phyloP scores from a whole-genome alignment of 1,140 invertebrate species.

The Zaprionus nigranus region DNA sequence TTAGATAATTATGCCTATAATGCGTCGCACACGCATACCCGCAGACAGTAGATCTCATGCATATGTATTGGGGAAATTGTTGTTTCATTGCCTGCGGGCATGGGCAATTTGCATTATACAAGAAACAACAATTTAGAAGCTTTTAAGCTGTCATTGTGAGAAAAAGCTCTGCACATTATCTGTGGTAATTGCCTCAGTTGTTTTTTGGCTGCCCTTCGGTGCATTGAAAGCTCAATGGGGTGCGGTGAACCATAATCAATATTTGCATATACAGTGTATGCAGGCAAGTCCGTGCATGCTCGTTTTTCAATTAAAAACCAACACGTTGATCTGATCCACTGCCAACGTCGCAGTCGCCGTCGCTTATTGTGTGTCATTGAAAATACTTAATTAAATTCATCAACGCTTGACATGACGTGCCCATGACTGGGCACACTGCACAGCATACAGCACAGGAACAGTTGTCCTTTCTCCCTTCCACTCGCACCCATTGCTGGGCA shows the following conservation, averaged over 20 bases:
- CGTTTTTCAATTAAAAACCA: slow-evolving; percentile 71
- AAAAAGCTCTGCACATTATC: slow-evolving; percentile 16
- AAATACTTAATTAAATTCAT: slow-evolving; percentile 83
- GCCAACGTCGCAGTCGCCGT: slow-evolving; percentile 12
- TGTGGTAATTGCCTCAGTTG: slow-evolving; percentile 32
- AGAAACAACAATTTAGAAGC: slow-evolving; percentile 40
- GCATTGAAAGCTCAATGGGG: slow-evolving; percentile 21
- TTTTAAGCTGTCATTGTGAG: slow-evolving; percentile 26
- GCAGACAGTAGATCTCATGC: slow-evolving; percentile 1
- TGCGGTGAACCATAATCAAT: slow-evolving; percentile 20
- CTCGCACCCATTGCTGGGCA: slow-evolving; percentile 34
- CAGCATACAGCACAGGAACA: not conserved
- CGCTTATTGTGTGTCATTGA: slow-evolving; percentile 70
- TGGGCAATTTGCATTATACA: slow-evolving; percentile 14
- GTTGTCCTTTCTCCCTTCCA: not conserved
- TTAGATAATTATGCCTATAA: slow-evolving; percentile 74
- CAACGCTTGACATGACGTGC: slow-evolving; percentile 75
- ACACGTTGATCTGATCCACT: slow-evolving; percentile 40
- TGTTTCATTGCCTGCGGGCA: slow-evolving; percentile 29
- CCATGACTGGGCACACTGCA: slow-evolving; percentile 19
- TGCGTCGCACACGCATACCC: slow-evolving; percentile 11
- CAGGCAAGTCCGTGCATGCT: slow-evolving; percentile 10
- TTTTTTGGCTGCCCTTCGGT: not conserved
- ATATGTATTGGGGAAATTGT: slow-evolving; percentile 20
- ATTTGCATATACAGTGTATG: slow-evolving; percentile 24